A percentile compares a stretch with the other conserved stretches of the same genome.
phyloP scores from a whole-genome alignment of 2,888 invertebrate species.

The Imbricaverruca yamaguchii region DNA sequence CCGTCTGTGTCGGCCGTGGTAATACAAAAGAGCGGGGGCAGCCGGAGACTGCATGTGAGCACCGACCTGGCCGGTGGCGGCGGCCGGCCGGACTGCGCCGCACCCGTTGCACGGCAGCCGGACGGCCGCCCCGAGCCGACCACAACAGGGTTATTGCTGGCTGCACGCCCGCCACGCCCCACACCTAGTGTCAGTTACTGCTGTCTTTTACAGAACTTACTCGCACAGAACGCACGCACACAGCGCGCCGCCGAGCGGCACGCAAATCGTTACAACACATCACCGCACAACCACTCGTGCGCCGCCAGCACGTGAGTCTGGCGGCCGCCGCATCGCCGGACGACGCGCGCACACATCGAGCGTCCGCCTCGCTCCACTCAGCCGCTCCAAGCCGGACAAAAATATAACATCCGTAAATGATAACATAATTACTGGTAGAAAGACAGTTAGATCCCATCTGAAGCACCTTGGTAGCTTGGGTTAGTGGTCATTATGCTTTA shows the following conservation, averaged over 20 bases:
- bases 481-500: conserved; percentile 20
- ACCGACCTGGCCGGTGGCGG: background rate
- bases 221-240: too few relatives aligned
- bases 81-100: background rate
- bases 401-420: conserved; percentile 11
- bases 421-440: conserved; percentile 21
- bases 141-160: background rate
- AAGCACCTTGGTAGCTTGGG: conserved; percentile 17
- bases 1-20: background rate
- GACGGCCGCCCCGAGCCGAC: background rate
- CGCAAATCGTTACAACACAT: too few relatives aligned
- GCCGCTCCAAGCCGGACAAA: background rate
- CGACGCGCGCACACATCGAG: too few relatives aligned
- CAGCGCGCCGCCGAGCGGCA: background rate
- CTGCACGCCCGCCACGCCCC: background rate
- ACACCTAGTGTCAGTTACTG: background rate
- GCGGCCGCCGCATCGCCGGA: background rate
- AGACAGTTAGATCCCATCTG: conserved; percentile 13
- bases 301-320: background rate
- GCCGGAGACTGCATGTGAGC: background rate
- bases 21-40: background rate
- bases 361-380: background rate
- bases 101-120: background rate
- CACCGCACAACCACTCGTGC: too few relatives aligned
- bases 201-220: too few relatives aligned